Base-by-base conservation (phyloP, 1,140 invertebrate genomes). In the Trinorchestia longiramus region DNA sequence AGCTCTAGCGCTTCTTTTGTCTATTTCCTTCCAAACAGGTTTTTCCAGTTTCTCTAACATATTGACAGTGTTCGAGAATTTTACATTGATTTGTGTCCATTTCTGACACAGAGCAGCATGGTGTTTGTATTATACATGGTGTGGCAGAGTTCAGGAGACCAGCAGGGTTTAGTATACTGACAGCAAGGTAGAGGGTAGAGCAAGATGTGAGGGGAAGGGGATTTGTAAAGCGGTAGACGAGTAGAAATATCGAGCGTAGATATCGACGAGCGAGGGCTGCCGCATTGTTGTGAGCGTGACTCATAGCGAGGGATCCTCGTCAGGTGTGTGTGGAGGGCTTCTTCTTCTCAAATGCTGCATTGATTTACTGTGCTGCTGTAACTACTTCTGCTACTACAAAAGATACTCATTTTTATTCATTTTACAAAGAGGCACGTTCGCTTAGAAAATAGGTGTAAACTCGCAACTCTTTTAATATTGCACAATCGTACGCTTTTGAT, bases 221-320 rank as follows among this genome's bases (percentile, higher is more conserved):
- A 4, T 90, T 90, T 41, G 88, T 90, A 41, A 36, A 77, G 88
- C 43, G 92, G 92, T 94, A 94, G 92, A 94, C 92, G 92, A 44
- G 92, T 94, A 94, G 92, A 94, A 90, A 94, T 94, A 94, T 94
- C 92, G 92, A 94, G 44, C 92, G 92, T 94, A 94, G 92, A 94
- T 94, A 94, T 94, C 92, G 92, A 94, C 44, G 92, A 94, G 92
- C 92, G 43, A 94, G 92, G 92, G 92, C 47, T 94, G 92, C 40
- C 92, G 92, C 92, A 94, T 94, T 94, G 92, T 94, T 94, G 43
- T 43, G 92, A 47, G 43, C 43, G 43, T 94, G 92, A 94, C 92
- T 94, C 92, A 94, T 94, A 47, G 92, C 40, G 43, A 47, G 92
- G 44, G 92, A 45, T 8, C 36, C 92, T 0, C 8, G 92, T 44